Conservation (phyloP, 2,113 vertebrate species). For the Rhabdomys dilectus region DNA sequence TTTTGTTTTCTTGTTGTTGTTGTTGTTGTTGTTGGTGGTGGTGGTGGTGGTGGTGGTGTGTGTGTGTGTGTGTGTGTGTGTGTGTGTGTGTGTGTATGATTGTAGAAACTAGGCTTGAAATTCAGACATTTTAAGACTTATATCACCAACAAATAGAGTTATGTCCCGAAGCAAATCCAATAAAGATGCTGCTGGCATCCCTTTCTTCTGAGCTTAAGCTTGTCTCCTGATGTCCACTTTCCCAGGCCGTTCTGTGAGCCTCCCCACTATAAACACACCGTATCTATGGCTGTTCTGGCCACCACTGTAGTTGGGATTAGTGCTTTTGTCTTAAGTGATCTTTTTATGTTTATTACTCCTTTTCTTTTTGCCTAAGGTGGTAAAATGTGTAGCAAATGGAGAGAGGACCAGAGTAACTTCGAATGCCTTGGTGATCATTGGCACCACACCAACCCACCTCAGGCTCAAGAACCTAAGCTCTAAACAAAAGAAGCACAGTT, state of each 20-base stretch:
- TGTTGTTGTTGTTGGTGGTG: no score
- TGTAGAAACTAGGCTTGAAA: constrained; percentile 52
- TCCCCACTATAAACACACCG: background rate
- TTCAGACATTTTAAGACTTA: constrained; percentile 60
- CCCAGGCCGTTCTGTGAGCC: background rate
- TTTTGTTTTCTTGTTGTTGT: background rate
- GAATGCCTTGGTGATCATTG: background rate
- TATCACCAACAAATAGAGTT: constrained; percentile 26
- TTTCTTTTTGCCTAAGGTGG: accelerated
- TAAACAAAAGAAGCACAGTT: background rate
- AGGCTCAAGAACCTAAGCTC: background rate
- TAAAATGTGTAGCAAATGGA: background rate
- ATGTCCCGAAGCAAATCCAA: constrained; percentile 32
- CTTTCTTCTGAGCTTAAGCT: background rate
- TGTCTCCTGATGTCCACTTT: background rate
- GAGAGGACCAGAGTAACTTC: background rate
- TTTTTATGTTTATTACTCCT: background rate
- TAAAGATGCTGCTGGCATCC: constrained; percentile 10
- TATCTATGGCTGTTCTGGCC: background rate
- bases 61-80: no score
- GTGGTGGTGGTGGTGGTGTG: no score
- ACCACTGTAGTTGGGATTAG: background rate
- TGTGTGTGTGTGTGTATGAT: no score
- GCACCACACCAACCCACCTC: background rate
- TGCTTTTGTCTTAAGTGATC: background rate